Conservation (phyloP, 1,140 invertebrate species). For the Aphelenchoides besseyi region DNA sequence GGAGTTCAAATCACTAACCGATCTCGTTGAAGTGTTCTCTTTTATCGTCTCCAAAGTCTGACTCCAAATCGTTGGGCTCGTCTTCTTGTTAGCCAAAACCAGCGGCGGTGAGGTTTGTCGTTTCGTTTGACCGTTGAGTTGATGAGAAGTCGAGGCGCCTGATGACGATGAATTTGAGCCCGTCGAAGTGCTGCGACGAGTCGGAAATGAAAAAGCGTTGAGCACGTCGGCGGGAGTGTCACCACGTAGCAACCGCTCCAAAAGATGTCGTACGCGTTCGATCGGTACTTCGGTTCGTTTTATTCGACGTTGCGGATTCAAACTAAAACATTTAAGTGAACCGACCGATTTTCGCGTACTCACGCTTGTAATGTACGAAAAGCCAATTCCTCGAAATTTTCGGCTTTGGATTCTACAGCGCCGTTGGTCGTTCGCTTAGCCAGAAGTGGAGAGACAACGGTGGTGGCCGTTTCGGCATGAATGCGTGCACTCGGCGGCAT, state of each 20-base stretch:
- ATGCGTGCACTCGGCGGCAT: background rate
- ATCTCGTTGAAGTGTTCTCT: background rate
- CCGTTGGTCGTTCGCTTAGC: background rate
- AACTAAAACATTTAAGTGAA: background rate
- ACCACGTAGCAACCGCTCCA: background rate
- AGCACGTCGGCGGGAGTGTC: background rate
- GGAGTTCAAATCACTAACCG: background rate
- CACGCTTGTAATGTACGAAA: constrained; percentile 13
- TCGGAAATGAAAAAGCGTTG: background rate
- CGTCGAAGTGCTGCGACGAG: background rate
- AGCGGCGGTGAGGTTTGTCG: background rate
- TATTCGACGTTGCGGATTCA: constrained; percentile 9
- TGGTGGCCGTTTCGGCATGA: background rate
- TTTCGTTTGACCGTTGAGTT: background rate
- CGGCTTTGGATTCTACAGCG: background rate
- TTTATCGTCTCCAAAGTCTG: background rate
- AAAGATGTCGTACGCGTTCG: constrained; percentile 9
- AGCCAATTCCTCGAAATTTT: constrained; percentile 19
- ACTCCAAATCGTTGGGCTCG: background rate
- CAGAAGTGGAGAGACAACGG: background rate
- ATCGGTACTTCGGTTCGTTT: constrained; percentile 12
- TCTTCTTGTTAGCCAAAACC: background rate
- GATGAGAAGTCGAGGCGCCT: background rate
- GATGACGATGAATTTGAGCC: background rate
- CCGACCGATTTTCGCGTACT: background rate